These are phyloP conservation scores for Luscinia megarhynchos DNA, from an alignment of 2,797 vertebrate species.

Conservation along the genomic window DNA sequence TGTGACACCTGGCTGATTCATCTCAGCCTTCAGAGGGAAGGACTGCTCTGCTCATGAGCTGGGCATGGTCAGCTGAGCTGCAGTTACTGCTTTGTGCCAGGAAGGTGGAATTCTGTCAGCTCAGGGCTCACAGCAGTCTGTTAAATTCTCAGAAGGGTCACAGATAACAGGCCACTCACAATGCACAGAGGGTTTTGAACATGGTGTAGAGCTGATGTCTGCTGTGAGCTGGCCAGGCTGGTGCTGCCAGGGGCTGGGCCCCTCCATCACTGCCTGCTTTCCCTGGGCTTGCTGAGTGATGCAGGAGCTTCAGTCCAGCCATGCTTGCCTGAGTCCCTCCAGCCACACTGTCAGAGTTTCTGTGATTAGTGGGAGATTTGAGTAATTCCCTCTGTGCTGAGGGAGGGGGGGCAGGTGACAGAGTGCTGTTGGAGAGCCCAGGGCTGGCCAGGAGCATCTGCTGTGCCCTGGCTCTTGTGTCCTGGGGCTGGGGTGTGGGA, in stretches of 20 bases:
- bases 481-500: not conserved
- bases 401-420: not conserved
- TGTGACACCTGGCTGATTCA: not conserved
- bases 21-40: not conserved
- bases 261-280: not conserved
- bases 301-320: not conserved
- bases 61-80: not conserved
- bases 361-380: not conserved
- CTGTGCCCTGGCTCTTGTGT: not conserved
- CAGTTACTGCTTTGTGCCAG: not conserved
- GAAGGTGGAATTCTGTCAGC: not conserved
- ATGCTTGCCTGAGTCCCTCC: rapidly evolving
- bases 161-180: not conserved
- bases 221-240: not conserved
- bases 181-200: not conserved
- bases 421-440: rapidly evolving
- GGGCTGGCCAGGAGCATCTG: rapidly evolving
- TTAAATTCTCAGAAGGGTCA: not conserved
- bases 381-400: rapidly evolving
- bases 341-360: not conserved
- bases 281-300: not conserved
- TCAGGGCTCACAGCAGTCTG: not conserved
- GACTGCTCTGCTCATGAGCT: not conserved
- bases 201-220: not conserved
- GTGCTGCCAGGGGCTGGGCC: not conserved